Evolutionary conservation across 2,888 invertebrate species (phyloP).

Genomic region (Eulithis prunata): DNA sequence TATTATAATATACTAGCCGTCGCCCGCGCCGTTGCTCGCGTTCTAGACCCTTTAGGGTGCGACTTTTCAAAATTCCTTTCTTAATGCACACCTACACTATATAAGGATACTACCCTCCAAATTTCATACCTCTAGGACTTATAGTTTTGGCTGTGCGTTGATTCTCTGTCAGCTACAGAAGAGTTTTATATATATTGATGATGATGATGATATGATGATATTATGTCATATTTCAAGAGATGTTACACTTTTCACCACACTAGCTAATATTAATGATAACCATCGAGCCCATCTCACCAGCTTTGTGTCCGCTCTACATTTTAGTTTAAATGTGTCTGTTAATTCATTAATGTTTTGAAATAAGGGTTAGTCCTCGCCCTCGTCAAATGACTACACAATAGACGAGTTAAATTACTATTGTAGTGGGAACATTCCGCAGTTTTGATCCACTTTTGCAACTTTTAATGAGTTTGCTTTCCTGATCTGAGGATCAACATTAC

Average conservation of each 20-base stretch:
- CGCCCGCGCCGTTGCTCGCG: too few species aligned
- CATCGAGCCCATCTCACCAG: conserved; percentile 44
- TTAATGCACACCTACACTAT: too few species aligned
- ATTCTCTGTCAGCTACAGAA: too few species aligned
- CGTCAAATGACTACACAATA: conserved; percentile 62
- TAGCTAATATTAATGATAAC: conserved; percentile 38
- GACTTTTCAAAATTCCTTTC: too few species aligned
- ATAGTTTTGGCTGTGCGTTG: too few species aligned
- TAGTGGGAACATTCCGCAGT: conserved; percentile 54
- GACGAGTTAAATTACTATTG: conserved; percentile 35
- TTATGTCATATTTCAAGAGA: neutral
- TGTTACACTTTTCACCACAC: conserved; percentile 20
- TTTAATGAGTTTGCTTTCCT: conserved; percentile 24
- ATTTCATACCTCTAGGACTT: too few species aligned
- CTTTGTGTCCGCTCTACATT: conserved; percentile 46
- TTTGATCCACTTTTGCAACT: conserved; percentile 42
- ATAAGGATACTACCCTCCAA: too few species aligned
- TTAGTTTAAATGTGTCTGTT: conserved; percentile 56
- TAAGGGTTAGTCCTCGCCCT: conserved; percentile 59
- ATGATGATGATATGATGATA: too few species aligned
- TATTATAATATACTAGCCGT: too few species aligned
- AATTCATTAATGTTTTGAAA: conserved; percentile 65
- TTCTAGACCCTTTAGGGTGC: too few species aligned
- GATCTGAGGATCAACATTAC: conserved; percentile 16
- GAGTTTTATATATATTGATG: too few species aligned